Evolutionary conservation across 2,888 invertebrate genomes (phyloP).

Genomic region (Brachyptera putata): DNA sequence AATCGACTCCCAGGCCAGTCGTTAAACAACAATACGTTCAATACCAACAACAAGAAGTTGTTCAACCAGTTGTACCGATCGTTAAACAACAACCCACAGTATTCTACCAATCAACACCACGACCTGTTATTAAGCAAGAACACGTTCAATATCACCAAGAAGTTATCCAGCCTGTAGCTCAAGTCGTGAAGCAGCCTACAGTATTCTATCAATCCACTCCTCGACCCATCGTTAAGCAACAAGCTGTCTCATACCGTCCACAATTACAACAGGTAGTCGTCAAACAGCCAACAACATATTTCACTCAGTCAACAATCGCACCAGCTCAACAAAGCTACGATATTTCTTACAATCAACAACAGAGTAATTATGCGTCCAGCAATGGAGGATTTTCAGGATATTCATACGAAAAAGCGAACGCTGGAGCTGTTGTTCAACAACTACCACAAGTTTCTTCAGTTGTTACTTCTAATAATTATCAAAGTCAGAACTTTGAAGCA

Average conservation of each 20-base stretch:
- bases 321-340: no score
- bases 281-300: conserved; percentile 11
- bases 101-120: neutral
- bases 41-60: no score
- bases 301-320: no score
- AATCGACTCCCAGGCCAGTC: conserved; percentile 1
- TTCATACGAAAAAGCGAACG: no score
- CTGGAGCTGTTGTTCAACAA: no score
- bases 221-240: neutral
- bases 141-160: neutral
- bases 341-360: no score
- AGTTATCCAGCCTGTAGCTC: neutral
- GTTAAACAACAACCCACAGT: neutral
- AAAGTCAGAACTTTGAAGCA: neutral
- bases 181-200: neutral
- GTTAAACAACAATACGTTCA: conserved; percentile 8
- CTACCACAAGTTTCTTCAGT: neutral
- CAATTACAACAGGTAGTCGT: no score
- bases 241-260: conserved; percentile 15
- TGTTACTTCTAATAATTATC: no score
- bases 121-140: neutral
- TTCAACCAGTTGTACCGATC: neutral
- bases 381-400: no score
- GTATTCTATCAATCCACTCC: conserved; percentile 11
- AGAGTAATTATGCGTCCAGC: no score